Percentiles rank a stretch among this genome's conserved stretches.
Evolutionary conservation across 30 jellyfish, hydroid and myxozoan species (phyloP).

Genomic region (Rhopilema esculentum): DNA sequence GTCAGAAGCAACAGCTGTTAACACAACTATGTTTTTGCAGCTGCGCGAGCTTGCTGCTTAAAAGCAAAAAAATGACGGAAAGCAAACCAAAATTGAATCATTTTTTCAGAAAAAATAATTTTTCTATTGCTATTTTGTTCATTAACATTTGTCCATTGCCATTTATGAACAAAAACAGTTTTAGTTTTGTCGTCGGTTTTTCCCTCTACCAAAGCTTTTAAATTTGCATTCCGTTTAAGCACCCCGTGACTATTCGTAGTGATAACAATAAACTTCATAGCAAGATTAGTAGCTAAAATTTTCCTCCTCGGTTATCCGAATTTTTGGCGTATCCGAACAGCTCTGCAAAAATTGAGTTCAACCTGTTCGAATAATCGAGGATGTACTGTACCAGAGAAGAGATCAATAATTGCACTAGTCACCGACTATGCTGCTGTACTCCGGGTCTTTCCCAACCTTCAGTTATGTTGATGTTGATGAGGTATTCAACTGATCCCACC

Average conservation of each 20-base stretch:
- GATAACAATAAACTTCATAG: conserved; percentile 2
- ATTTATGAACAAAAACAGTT: neutral
- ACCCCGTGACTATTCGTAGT: too few relatives aligned
- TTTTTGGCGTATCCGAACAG: conserved; percentile 27
- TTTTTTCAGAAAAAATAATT: too few relatives aligned
- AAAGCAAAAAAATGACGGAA: neutral
- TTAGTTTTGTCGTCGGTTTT: too few relatives aligned
- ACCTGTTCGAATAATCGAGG: conserved; percentile 5
- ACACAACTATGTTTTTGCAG: too few relatives aligned
- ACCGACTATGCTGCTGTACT: too few relatives aligned
- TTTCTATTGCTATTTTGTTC: neutral
- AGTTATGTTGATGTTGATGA: too few relatives aligned
- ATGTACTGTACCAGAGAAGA: conserved; percentile 22
- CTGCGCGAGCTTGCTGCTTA: neutral
- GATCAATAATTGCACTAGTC: too few relatives aligned
- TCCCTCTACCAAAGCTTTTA: neutral
- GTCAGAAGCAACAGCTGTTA: neutral
- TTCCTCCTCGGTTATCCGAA: conserved; percentile 21
- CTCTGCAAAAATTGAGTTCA: neutral
- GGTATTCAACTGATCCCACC: too few relatives aligned
- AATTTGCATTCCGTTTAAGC: neutral
- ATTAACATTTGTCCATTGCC: neutral
- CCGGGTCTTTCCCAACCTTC: too few relatives aligned
- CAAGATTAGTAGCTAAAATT: conserved; percentile 29
- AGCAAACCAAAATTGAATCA: neutral